These are phyloP conservation scores for Perca schrenkii DNA, from an alignment of 2,113 vertebrate species.

Conservation along the genomic window DNA sequence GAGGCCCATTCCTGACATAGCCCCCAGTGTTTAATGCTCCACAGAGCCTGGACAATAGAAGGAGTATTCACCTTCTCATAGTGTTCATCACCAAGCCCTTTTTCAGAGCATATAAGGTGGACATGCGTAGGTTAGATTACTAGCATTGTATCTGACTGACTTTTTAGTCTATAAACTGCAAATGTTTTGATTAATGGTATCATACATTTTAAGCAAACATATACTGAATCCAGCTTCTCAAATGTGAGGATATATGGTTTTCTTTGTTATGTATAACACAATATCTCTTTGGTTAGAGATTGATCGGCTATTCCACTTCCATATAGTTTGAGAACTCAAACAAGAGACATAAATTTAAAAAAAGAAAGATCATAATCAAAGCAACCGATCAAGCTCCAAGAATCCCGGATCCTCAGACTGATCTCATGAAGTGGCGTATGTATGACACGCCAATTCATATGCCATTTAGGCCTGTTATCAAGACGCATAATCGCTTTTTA, in stretches of 20 bases:
- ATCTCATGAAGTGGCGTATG: no score
- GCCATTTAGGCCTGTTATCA: no score
- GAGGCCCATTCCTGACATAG: constrained; percentile 71
- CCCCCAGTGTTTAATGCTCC: constrained; percentile 74
- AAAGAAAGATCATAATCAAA: background rate
- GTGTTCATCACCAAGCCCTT: constrained; percentile 43
- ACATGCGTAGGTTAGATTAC: background rate
- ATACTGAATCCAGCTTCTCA: background rate
- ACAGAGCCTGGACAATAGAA: constrained; percentile 70
- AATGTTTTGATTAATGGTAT: background rate
- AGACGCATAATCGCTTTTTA: no score
- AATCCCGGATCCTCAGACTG: background rate
- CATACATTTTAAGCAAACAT: background rate
- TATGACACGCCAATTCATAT: no score
- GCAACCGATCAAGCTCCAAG: background rate
- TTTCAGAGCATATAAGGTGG: constrained; percentile 34
- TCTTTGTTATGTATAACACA: background rate
- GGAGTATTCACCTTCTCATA: constrained; percentile 55
- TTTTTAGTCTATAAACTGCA: background rate
- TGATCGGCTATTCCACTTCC: background rate
- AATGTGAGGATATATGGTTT: background rate
- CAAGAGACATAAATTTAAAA: background rate
- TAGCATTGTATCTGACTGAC: background rate
- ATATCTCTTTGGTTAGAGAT: background rate
- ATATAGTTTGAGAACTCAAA: background rate